These are phyloP conservation scores for Sinosuthora webbiana DNA, from an alignment of 2,113 vertebrate genomes.

Conservation along the genomic window DNA sequence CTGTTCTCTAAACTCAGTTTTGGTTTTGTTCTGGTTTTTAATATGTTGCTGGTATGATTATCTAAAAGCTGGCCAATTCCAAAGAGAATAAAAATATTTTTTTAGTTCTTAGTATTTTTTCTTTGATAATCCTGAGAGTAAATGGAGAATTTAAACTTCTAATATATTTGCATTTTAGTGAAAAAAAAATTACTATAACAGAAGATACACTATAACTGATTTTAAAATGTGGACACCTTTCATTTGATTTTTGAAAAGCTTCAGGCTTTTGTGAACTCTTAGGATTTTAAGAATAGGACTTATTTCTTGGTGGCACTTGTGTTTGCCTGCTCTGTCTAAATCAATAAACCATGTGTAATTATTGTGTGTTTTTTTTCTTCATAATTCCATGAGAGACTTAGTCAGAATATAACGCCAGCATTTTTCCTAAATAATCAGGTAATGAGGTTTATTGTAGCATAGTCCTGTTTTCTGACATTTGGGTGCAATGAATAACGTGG, in stretches of 20 bases:
- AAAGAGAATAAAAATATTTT: not conserved
- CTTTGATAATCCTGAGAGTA: not conserved
- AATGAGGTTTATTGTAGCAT: not conserved
- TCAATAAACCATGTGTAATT: not conserved
- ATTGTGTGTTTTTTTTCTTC: not conserved
- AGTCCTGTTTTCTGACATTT: not conserved
- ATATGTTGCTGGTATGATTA: not conserved
- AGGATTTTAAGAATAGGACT: not conserved
- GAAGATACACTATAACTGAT: not conserved
- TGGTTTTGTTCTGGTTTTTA: not conserved
- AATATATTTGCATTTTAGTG: not conserved
- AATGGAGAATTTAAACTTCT: not conserved
- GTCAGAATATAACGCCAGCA: not conserved
- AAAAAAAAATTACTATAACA: not conserved
- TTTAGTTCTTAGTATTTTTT: not conserved
- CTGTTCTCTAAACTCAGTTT: not conserved
- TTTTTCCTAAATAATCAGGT: not conserved
- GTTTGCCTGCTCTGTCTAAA: not conserved
- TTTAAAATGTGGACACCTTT: not conserved
- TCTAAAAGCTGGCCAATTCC: not conserved
- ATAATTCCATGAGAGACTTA: not conserved
- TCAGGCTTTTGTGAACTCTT: not conserved
- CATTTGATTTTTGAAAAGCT: not conserved
- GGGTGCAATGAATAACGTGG: not conserved
- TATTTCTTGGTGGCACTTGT: not conserved